phyloP scores from a whole-genome alignment of 2,888 invertebrate genomes.

The Peribatodes rhomboidaria region DNA sequence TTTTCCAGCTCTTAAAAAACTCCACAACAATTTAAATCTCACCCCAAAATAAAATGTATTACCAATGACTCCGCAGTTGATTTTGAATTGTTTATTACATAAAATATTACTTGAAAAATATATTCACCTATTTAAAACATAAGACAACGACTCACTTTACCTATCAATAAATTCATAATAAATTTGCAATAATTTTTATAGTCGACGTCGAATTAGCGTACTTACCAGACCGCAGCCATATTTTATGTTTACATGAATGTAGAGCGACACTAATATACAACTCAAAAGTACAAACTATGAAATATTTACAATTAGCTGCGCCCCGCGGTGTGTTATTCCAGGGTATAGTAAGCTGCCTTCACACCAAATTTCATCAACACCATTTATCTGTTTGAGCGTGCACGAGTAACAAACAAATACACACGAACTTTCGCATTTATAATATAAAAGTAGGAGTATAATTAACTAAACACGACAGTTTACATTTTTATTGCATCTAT shows the following conservation, averaged over 20 bases:
- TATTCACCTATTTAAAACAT: not conserved
- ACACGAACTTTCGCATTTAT: no score
- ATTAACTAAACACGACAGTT: no score
- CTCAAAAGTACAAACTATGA: not conserved
- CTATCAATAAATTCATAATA: not conserved
- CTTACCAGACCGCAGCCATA: not conserved
- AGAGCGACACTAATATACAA: not conserved
- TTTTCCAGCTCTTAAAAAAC: constrained; percentile 14
- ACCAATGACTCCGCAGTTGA: not conserved
- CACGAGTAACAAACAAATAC: no score
- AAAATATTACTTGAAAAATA: constrained; percentile 1
- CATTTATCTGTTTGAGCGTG: no score
- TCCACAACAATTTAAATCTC: constrained; percentile 5
- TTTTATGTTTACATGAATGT: not conserved
- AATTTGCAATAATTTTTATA: not conserved
- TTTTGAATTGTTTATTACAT: not conserved
- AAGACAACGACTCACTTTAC: not conserved
- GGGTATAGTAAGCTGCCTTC: no score
- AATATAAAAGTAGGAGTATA: no score
- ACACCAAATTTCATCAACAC: no score
- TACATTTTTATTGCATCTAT: no score
- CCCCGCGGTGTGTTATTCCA: no score
- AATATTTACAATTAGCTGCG: not conserved
- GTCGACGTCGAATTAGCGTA: no score
- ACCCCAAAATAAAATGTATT: not conserved